Evolutionary conservation across 1,140 invertebrate species (phyloP).

Genomic region (Bombus pyrosoma): DNA sequence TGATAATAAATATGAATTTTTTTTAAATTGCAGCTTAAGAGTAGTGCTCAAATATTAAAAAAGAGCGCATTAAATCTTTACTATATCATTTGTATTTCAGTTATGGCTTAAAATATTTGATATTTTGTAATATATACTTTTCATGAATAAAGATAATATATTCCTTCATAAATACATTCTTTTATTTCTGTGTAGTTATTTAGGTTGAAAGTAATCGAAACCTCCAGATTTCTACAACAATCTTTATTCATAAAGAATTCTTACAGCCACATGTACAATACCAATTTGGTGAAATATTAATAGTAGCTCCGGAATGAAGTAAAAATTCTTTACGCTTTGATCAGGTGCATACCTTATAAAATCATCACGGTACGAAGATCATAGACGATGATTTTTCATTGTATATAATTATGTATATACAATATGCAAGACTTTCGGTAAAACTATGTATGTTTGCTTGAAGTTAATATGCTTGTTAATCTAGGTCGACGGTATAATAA

Average conservation of each 20-base stretch:
- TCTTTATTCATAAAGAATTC: conserved; percentile 81
- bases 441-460: conserved; percentile 74
- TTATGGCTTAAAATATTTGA: not conserved
- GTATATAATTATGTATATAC: conserved; percentile 80
- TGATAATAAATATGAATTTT: conserved; percentile 21
- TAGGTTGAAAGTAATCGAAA: not conserved
- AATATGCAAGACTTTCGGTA: conserved; percentile 75
- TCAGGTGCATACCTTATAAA: conserved; percentile 78
- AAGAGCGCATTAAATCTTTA: not conserved
- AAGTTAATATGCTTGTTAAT: conserved; percentile 66
- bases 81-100: not conserved
- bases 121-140: conserved; percentile 23
- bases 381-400: conserved; percentile 76
- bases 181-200: not conserved
- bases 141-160: conserved; percentile 41
- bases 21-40: conserved; percentile 77
- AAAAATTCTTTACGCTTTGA: conserved; percentile 78
- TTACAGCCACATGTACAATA: conserved; percentile 81
- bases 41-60: conserved; percentile 74
- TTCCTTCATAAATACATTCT: not conserved
- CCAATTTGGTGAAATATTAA: conserved; percentile 77
- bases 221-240: conserved; percentile 79
- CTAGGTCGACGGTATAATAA: conserved; percentile 71
- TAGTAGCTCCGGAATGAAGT: conserved; percentile 77
- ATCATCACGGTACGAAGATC: conserved; percentile 77